Base-by-base conservation (phyloP, 2,113 vertebrate genomes). In the Ranitomeya variabilis region DNA sequence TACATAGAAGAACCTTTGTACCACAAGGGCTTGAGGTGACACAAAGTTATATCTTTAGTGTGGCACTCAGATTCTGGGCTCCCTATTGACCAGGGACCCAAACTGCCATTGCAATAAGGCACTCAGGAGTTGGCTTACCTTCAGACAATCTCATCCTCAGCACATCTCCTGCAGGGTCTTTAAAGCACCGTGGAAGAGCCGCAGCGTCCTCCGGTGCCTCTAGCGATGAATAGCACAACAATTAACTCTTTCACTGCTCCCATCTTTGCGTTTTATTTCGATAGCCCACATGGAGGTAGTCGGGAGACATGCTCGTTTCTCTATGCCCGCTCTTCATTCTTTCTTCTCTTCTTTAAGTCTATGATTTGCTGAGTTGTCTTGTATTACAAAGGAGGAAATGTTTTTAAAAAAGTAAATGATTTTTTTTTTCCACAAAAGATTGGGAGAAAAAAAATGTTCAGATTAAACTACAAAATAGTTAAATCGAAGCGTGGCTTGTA, bases 311-410 rank as follows among this genome's bases (percentile, higher is more conserved):
- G 54, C 21, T 37, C 15, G 16, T n/a, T 62, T 82, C 69, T 45
- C 81, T 78, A 9, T 21, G 37, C n/a, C 57, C 45, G 18, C 23
- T 23, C 64, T 18, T 59, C 77, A 18, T 57, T 78, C 67, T n/a
- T 55, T 78, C 74, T 64, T 73, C 80, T 84, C 57, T 89, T 74
- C 57, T 55, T 89, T 51, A 54, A 77, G 80, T 82, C 77, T 88
- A 74, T 78, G 79, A 89, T 89, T 84, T 89, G 80, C 80, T 64
- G 87, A 83, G 80, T 89, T 89, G 87, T 89, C 87, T 88, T 88
- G 80, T 89, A 83, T 84, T 83, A 83, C 83, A 76, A 88, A 82
- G 69, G 26, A 74, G 82, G 64, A 81, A 80, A 81, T 83, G 67
- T 82, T 83, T 88, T 74, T 79, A 87, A 87, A 87, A 80, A 77